Evolutionary conservation across 2,888 invertebrate species (phyloP).

Genomic region (Netelia virgata): DNA sequence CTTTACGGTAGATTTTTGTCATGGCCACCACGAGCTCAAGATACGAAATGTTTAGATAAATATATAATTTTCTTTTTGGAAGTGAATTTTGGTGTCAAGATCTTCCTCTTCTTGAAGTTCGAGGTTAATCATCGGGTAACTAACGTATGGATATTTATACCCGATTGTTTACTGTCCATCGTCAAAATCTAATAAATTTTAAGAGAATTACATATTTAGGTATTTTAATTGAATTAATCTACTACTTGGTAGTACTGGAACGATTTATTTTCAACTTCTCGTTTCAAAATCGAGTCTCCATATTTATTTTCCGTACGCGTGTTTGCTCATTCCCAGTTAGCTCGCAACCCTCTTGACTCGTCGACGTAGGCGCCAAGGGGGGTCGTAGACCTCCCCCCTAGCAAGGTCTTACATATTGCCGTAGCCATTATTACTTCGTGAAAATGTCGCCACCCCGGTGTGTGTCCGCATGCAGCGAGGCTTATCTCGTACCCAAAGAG

Average conservation of each 20-base stretch:
- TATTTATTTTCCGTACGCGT: constrained; percentile 16
- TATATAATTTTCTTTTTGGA: constrained; percentile 27
- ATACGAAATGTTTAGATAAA: constrained; percentile 10
- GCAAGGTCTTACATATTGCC: constrained; percentile 76
- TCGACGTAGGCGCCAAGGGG: constrained; percentile 44
- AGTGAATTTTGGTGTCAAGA: constrained; percentile 11
- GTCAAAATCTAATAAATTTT: neutral
- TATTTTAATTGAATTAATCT: too few relatives aligned
- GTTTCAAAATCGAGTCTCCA: constrained; percentile 11
- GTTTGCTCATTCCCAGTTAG: constrained; percentile 50
- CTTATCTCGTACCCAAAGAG: neutral
- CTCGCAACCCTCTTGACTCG: constrained; percentile 53
- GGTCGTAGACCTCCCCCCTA: constrained; percentile 31
- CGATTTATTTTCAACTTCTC: constrained; percentile 12
- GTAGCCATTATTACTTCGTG: constrained; percentile 75
- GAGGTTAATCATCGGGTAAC: neutral
- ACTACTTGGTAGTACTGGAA: too few relatives aligned
- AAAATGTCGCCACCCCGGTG: constrained; percentile 70
- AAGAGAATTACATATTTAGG: too few relatives aligned
- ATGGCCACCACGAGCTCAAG: neutral
- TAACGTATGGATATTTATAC: neutral
- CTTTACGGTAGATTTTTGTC: constrained; percentile 46
- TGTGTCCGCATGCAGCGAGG: constrained; percentile 3
- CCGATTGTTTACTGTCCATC: neutral
- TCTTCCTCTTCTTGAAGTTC: neutral